Evolutionary conservation across 2,888 invertebrate genomes (phyloP), one percentile per base, ranked within the genome.

Genomic region (Eilema depressum): DNA sequence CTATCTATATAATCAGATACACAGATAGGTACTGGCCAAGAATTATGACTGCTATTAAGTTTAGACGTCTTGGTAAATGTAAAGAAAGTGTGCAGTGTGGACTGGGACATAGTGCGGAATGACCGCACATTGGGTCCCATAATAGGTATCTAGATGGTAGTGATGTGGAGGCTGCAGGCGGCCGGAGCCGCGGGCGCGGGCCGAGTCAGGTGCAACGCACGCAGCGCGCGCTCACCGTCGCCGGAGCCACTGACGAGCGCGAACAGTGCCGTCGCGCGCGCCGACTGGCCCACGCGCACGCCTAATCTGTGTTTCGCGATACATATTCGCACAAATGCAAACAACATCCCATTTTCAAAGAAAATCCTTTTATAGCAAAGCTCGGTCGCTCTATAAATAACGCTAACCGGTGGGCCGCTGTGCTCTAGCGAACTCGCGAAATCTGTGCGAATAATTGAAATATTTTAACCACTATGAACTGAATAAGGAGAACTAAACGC

Each of bases 201-300:
- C 79, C 80, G 80, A 83, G 87, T 91, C 92, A 92, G 92, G 94
- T 93, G 94, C 93, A 92, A 91, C 86, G 93, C 85, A 86, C 91
- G 89, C 86, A 82, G 80, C 71, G 70, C 76, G 73, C 61, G 65
- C 65, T 37, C 75, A 75, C 76, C 81, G 78, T 41, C 71, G 68
- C 69, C 59, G 65, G 57, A 74, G 79, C 75, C 75, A 82, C 77
- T 73, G 69, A 79, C 77, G 76, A 83, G 76, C 71, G 73, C 81
- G 82, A 85, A 82, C 92, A 94, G 93, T 93, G 89, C 89, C 89
- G 87, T 88, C 89, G 92, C 94, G 95, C 91, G 91, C 93, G 89
- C 89, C 90, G 92, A 73, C 88, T 86, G 83, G 87, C 91, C 90
- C 89, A 93, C 93, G 93, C 94, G 95, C 92, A 89, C 88, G 92